phyloP scores from a whole-genome alignment of 2,888 invertebrate species.

The Euspilapteryx auroguttella region DNA sequence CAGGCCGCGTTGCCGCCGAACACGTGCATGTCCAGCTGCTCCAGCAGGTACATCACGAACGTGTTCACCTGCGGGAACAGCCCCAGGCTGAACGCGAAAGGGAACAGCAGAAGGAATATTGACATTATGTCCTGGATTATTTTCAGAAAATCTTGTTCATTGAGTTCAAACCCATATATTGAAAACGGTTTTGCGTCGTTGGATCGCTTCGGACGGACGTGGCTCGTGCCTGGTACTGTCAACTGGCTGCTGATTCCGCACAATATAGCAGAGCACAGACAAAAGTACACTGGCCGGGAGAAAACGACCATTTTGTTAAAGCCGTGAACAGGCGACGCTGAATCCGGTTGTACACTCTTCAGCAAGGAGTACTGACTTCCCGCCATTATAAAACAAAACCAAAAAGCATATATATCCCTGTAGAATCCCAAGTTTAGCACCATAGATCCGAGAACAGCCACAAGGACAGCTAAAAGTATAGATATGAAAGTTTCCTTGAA shows the following conservation, averaged over 20 bases:
- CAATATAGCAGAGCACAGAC: conserved; percentile 69
- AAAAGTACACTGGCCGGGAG: conserved; percentile 92
- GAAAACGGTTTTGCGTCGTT: conserved; percentile 28
- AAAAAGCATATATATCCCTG: conserved; percentile 88
- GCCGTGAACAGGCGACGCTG: conserved; percentile 97
- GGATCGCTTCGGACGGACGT: conserved; percentile 26
- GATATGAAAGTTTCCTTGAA: conserved; percentile 80
- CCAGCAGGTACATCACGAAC: conserved; percentile 93
- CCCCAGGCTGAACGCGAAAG: conserved; percentile 92
- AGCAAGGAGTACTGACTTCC: conserved; percentile 95
- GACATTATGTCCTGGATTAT: conserved; percentile 74
- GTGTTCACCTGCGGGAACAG: conserved; percentile 97
- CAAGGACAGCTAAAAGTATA: conserved; percentile 79
- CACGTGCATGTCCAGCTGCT: conserved; percentile 90
- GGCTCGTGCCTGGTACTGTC: conserved; percentile 20
- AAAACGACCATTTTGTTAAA: conserved; percentile 94
- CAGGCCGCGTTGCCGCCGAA: conserved; percentile 90
- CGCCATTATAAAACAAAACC: conserved; percentile 97
- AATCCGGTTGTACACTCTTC: conserved; percentile 98
- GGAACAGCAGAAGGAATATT: conserved; percentile 85
- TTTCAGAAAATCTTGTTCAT: conserved; percentile 63
- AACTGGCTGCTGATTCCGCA: conserved; percentile 41
- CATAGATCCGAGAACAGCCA: conserved; percentile 83
- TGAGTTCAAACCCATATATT: conserved; percentile 46
- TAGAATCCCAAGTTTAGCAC: conserved; percentile 85